Base-by-base conservation (phyloP, 2,797 vertebrate species). In the Micrastur ruficollis region DNA sequence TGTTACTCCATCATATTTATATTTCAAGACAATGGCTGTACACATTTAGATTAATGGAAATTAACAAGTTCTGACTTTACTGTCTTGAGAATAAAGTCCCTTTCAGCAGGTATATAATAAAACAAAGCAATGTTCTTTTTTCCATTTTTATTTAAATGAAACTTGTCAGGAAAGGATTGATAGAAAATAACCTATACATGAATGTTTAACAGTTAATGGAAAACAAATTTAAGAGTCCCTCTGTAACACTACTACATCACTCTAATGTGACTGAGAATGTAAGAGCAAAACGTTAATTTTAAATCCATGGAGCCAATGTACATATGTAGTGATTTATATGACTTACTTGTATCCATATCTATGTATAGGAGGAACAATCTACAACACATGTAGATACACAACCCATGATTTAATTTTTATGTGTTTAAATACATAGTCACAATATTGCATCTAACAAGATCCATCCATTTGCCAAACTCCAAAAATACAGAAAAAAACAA, bases 1-100 rank as follows among this genome's bases (percentile, higher is more conserved):
- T 86, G 61, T 73, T 88, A 91, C 71, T 96, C 63, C 55, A 79
- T 72, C 26, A 25, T 96, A 95, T 94, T 96, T 95, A 91, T 88
- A 49, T 89, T 96, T 74, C 50, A 84, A 79, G 34, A 72, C 86
- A 95, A 93, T 76, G 40, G 7, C 46, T 89, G 34, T 80, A 42
- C 29, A 38, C 38, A 26, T 85, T 58, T 95, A 81, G 95, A 93
- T 96, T 90, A 20, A 91, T 65, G 53, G 73, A 95, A 96, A 94
- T 93, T 63, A 92, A 72, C 27, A 67, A 89, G 79, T 50, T 75
- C 79, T 96, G 91, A 93, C 82, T 59, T 80, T 88, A 59, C 44
- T 31, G 26, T 81, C 63, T 95, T 85, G 21, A 87, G 82, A 89
- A 78, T 31, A 73, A 90, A 66, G 61, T 61, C 8, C 44, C 44